Evolutionary conservation across 2,888 invertebrate genomes (phyloP).

Genomic region (Nephrotoma appendiculata): DNA sequence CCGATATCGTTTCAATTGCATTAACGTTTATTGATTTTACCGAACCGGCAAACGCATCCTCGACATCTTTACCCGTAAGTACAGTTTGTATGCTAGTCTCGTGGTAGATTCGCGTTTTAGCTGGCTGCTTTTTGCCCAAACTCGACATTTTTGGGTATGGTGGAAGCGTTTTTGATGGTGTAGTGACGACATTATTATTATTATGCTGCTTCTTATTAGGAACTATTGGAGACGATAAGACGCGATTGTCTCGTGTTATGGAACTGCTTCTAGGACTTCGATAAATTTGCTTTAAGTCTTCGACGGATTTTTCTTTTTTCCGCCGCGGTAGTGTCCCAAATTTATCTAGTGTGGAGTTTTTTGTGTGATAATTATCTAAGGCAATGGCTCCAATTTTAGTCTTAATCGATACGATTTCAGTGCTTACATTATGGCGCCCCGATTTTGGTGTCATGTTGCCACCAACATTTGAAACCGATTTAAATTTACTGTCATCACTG

Average conservation of each 20-base stretch:
- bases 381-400: slow-evolving; percentile 21
- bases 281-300: slow-evolving; percentile 33
- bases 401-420: slow-evolving; percentile 24
- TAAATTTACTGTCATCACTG: slow-evolving; percentile 57
- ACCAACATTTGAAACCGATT: slow-evolving; percentile 28
- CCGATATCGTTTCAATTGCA: slow-evolving; percentile 36
- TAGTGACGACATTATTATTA: slow-evolving; percentile 17
- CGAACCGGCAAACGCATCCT: slow-evolving; percentile 52
- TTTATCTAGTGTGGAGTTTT: slow-evolving; percentile 42
- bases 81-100: slow-evolving; percentile 67
- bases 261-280: slow-evolving; percentile 33
- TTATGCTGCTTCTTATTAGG: slow-evolving; percentile 11
- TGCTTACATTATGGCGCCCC: slow-evolving; percentile 24
- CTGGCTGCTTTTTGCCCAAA: slow-evolving; percentile 22
- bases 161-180: slow-evolving; percentile 31
- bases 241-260: slow-evolving; percentile 34
- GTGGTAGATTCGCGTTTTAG: slow-evolving; percentile 60
- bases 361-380: slow-evolving; percentile 27
- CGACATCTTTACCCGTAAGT: slow-evolving; percentile 54
- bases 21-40: slow-evolving; percentile 24
- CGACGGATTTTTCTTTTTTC: slow-evolving; percentile 48
- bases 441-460: slow-evolving; percentile 14
- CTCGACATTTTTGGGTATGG: slow-evolving; percentile 35
- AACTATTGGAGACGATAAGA: slow-evolving; percentile 28
- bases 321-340: slow-evolving; percentile 67